A percentile compares a stretch with the other conserved stretches of the same genome.
phyloP scores from a whole-genome alignment of 2,797 vertebrate genomes.

The Dendrocincla fuliginosa region DNA sequence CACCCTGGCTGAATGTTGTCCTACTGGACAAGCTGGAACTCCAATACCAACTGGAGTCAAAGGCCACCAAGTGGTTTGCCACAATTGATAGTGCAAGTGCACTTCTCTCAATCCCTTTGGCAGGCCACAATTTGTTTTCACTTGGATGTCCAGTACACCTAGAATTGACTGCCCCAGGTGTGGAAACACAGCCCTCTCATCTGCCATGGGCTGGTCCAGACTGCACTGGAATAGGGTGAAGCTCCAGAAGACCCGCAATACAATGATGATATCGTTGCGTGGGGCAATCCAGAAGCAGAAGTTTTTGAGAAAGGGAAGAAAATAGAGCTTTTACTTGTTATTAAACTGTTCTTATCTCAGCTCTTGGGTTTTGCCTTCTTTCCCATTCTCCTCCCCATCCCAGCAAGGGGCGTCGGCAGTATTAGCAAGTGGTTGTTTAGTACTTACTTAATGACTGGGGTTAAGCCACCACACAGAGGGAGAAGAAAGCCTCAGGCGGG shows the following conservation, averaged over 20 bases:
- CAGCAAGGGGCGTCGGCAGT: background rate
- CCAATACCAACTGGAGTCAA: rapidly evolving
- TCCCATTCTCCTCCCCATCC: background rate
- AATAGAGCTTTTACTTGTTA: background rate
- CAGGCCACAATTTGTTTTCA: background rate
- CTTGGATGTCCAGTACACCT: background rate
- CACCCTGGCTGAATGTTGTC: background rate
- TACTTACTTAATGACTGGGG: background rate
- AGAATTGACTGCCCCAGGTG: background rate
- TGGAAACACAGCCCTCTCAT: background rate
- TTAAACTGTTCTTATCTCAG: background rate
- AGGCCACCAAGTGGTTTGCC: background rate
- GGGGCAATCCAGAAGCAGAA: background rate
- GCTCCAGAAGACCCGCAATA: background rate
- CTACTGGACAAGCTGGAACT: background rate
- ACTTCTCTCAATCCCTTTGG: background rate
- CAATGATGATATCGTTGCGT: background rate
- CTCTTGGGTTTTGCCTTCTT: background rate
- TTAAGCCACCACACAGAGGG: background rate
- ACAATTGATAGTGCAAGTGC: background rate
- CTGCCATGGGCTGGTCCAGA: background rate
- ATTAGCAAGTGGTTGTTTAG: background rate
- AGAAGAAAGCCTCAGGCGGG: background rate
- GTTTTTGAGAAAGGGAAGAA: background rate
- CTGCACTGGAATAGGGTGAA: background rate